Percentiles rank a stretch among this genome's conserved stretches.
These are phyloP conservation scores for Phyllotreta striolata DNA, from an alignment of 2,888 invertebrate species.

Conservation along the genomic window DNA sequence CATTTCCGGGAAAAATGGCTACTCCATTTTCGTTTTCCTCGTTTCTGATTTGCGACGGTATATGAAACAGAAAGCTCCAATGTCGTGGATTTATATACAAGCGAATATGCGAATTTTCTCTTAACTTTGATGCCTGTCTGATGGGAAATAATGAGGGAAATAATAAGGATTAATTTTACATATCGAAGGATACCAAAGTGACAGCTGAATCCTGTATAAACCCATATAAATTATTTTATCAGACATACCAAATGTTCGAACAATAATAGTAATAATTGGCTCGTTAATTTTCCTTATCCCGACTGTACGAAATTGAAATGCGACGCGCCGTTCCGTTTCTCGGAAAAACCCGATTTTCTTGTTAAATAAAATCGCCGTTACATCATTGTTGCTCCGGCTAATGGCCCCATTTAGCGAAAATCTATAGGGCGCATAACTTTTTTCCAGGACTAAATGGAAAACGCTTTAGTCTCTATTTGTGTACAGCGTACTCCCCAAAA, in stretches of 20 bases:
- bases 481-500: slow-evolving; percentile 42
- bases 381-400: slow-evolving; percentile 37
- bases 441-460: slow-evolving; percentile 43
- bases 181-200: too few relatives aligned
- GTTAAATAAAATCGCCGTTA: slow-evolving; percentile 33
- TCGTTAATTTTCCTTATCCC: too few relatives aligned
- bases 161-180: too few relatives aligned
- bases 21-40: slow-evolving; percentile 2
- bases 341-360: slow-evolving; percentile 26
- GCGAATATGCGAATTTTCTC: too few relatives aligned
- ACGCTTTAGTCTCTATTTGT: slow-evolving; percentile 47
- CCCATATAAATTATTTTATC: too few relatives aligned
- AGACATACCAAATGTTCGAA: too few relatives aligned
- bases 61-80: too few relatives aligned
- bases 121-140: too few relatives aligned
- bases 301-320: slow-evolving; percentile 28
- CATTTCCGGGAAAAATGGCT: slow-evolving; percentile 19
- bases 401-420: slow-evolving; percentile 38
- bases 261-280: too few relatives aligned
- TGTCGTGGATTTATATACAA: too few relatives aligned
- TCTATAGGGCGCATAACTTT: slow-evolving; percentile 36
- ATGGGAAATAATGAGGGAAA: too few relatives aligned
- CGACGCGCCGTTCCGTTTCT: slow-evolving; percentile 29
- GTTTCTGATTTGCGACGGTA: slow-evolving; percentile 1
- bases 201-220: too few relatives aligned